These are phyloP conservation scores for Engraulis encrasicolus DNA, from an alignment of 2,113 vertebrate species.

Conservation along the genomic window DNA sequence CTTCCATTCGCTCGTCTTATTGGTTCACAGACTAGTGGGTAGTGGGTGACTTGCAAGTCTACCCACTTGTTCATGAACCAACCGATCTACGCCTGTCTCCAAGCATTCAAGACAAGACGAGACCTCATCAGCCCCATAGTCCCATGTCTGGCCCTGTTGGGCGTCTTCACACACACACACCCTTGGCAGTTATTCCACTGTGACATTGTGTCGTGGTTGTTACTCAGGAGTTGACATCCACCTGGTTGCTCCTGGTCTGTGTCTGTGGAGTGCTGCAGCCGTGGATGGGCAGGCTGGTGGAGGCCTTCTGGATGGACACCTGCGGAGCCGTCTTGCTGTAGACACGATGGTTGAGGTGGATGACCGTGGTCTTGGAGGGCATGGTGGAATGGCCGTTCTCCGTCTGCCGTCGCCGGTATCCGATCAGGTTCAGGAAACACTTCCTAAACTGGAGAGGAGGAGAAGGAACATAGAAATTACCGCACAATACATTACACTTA, in stretches of 20 bases:
- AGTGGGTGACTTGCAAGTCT: not conserved
- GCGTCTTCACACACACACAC: not conserved
- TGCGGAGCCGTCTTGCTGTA: conserved; percentile 61
- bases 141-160: not conserved
- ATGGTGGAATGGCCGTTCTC: conserved; percentile 60
- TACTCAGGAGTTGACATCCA: conserved; percentile 38
- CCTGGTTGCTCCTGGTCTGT: conserved; percentile 41
- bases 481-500: too few relatives aligned
- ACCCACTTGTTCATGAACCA: not conserved
- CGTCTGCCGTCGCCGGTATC: conserved; percentile 60
- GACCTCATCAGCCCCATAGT: not conserved
- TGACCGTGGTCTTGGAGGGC: conserved; percentile 71
- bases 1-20: not conserved
- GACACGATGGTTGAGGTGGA: conserved; percentile 71
- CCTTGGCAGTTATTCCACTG: not conserved
- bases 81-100: not conserved
- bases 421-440: conserved; percentile 81
- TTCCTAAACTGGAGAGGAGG: conserved; percentile 77
- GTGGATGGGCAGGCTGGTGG: conserved; percentile 49
- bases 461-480: not conserved
- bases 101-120: not conserved
- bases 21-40: not conserved
- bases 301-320: conserved; percentile 59
- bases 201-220: not conserved
- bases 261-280: conserved; percentile 34